Evolutionary conservation across 2,888 invertebrate genomes (phyloP), one percentile per base, ranked within the genome.

Genomic region (Melipona beecheii): DNA sequence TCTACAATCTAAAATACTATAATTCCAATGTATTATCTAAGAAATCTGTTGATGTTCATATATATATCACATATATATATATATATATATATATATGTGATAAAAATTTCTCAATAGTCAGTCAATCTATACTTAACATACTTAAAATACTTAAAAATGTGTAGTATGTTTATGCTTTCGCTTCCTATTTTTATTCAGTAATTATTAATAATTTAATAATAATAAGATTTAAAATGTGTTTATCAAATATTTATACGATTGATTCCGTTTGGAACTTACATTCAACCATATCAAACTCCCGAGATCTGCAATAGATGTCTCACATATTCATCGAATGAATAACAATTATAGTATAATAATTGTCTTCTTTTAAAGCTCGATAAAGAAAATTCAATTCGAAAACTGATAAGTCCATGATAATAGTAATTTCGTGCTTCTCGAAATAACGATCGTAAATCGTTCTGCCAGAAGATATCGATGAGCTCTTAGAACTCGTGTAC

Each of bases 91-190:
- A 9, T 36, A 36, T 36, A 36, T 36, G 5, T 5, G 4, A 24
- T 58, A 58, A 58, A 24, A 1, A 13, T 5, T n/a, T 56, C 15
- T 56, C n/a, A n/a, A n/a, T 2, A 56, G 56, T 56, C 4, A n/a
- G n/a, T n/a, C 56, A 64, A 24, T 77, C 36, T 21, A 43, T 64
- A n/a, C 27, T 49, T 49, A 43, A 43, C 43, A 43, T 43, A 54
- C 9, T n/a, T n/a, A n/a, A n/a, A n/a, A n/a, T n/a, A 64, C 27
- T 64, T 31, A 27, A 49, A 50, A n/a, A 15, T 31, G 15, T 71
- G 24, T 43, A 24, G 19, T 5, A 17, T 73, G 31, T 65, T 74
- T 43, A 49, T 31, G 77, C 77, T 73, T 77, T 77, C 19, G 64
- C 54, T 78, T 65, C 65, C 70, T 52, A 31, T 56, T 50, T 56